These are phyloP conservation scores for Hypolimnas misippus DNA, from an alignment of 2,888 invertebrate species.

Conservation along the genomic window DNA sequence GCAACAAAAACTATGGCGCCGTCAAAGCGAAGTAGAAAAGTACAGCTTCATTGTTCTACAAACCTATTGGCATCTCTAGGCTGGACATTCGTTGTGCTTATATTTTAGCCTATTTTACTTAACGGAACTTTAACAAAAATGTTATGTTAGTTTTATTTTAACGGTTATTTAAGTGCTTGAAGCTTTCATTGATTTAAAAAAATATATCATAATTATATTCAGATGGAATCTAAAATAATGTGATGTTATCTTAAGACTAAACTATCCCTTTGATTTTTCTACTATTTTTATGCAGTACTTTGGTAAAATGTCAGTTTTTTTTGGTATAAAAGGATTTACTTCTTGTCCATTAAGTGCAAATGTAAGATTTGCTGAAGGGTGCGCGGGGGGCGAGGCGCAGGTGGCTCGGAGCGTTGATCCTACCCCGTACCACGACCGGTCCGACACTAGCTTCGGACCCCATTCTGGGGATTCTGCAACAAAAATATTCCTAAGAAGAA, in stretches of 20 bases:
- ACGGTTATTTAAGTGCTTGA: too few species aligned
- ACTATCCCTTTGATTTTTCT: too few species aligned
- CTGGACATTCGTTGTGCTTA: constrained; percentile 44
- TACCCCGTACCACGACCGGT: constrained; percentile 87
- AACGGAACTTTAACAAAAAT: background rate
- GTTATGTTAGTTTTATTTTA: too few species aligned
- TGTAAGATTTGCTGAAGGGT: constrained; percentile 88
- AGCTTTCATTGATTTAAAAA: too few species aligned
- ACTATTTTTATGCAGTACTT: too few species aligned
- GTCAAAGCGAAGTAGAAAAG: constrained; percentile 63
- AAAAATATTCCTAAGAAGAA: too few species aligned
- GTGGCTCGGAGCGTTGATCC: constrained; percentile 88
- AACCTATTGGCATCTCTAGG: constrained; percentile 47
- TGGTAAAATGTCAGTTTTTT: too few species aligned
- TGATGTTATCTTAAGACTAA: too few species aligned
- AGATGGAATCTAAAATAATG: too few species aligned
- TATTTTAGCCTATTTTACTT: constrained; percentile 1
- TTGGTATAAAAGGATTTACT: too few species aligned
- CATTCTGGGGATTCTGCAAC: constrained; percentile 87
- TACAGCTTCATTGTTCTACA: constrained; percentile 62
- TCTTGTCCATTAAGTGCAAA: constrained; percentile 87
- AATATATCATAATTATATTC: too few species aligned
- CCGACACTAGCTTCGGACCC: constrained; percentile 86
- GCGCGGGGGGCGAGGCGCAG: constrained; percentile 87
- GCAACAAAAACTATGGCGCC: constrained; percentile 68